Percentiles rank a stretch among this genome's conserved stretches.
Conservation (phyloP, 1,140 invertebrate species). For the Akabosia matsudoensis region DNA sequence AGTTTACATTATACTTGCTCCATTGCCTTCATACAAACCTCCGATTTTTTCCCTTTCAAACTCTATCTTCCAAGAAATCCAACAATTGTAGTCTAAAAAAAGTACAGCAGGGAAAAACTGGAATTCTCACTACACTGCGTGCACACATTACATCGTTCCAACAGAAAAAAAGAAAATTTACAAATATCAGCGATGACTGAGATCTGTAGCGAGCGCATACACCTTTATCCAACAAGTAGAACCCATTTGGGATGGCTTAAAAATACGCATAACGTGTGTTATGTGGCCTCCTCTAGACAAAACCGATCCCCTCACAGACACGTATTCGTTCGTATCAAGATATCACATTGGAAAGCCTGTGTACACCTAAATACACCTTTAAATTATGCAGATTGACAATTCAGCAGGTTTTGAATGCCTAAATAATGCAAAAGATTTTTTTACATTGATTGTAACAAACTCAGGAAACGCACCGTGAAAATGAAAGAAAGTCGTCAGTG, state of each 20-base stretch:
- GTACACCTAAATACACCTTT: background rate
- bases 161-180: no score
- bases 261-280: no score
- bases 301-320: no score
- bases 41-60: background rate
- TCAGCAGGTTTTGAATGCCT: constrained; percentile 1
- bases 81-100: constrained; percentile 1
- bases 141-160: no score
- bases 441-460: background rate
- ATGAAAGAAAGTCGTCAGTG: background rate
- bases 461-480: no score
- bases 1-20: constrained; percentile 22
- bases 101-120: background rate
- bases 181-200: no score
- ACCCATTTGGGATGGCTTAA: no score
- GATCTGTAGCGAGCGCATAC: no score
- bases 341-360: background rate
- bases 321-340: no score
- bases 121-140: no score
- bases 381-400: constrained; percentile 19
- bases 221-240: no score
- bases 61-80: background rate
- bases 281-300: no score
- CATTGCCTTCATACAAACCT: constrained; percentile 22
- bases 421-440: constrained; percentile 13